A percentile compares a stretch with the other conserved stretches of the same genome.
These are phyloP conservation scores for Drosophila pectinifera DNA, from an alignment of 1,140 invertebrate species.

Conservation along the genomic window DNA sequence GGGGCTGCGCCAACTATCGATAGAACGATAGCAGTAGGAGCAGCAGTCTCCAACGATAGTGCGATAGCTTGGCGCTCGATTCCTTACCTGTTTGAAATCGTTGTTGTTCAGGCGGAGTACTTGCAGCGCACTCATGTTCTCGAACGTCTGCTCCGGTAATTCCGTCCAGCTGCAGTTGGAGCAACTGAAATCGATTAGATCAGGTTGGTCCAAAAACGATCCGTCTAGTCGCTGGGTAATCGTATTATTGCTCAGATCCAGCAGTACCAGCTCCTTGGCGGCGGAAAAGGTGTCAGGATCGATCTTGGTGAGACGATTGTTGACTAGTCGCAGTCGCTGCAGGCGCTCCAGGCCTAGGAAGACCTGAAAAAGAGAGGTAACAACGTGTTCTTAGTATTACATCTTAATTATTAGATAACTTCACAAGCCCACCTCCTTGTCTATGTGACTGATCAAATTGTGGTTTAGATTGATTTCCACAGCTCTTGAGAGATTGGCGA, in stretches of 20 bases:
- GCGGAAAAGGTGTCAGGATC: conserved; percentile 85
- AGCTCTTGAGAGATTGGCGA: conserved; percentile 72
- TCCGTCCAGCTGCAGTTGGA: conserved; percentile 77
- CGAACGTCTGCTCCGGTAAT: conserved; percentile 82
- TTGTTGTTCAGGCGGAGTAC: conserved; percentile 85
- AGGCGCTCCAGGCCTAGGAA: conserved; percentile 63
- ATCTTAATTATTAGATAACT: neutral
- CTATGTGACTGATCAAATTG: conserved; percentile 70
- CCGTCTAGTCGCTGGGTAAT: conserved; percentile 83
- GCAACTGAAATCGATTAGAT: conserved; percentile 69
- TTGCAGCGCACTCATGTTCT: conserved; percentile 85
- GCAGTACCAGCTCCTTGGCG: conserved; percentile 84
- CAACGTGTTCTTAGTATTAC: neutral
- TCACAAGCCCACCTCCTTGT: conserved; percentile 62
- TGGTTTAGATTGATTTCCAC: conserved; percentile 74
- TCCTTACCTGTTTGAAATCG: conserved; percentile 75
- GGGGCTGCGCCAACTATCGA: conserved; percentile 35
- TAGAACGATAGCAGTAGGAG: conserved; percentile 31
- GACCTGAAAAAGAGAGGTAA: conserved; percentile 38
- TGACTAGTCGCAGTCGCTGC: conserved; percentile 85
- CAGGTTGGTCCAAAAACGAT: conserved; percentile 77
- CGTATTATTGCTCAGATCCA: conserved; percentile 86
- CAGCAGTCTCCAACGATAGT: neutral
- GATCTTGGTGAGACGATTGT: conserved; percentile 86
- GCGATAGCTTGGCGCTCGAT: conserved; percentile 36